Evolutionary conservation across 2,113 vertebrate genomes (phyloP).

Genomic region (Rhinogobius similis): DNA sequence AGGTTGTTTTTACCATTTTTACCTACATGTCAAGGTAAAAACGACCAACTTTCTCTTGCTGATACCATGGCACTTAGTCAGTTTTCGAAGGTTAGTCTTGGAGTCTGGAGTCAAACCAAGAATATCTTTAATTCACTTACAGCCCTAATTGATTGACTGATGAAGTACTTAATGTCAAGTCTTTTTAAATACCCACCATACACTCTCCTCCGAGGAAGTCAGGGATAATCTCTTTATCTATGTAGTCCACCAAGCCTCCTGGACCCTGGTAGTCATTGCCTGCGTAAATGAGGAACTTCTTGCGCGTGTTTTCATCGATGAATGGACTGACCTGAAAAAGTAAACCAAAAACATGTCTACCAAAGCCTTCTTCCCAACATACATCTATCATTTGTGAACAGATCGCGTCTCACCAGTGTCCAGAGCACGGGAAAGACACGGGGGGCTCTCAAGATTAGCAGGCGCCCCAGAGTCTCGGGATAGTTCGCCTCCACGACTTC

Average conservation of each 20-base stretch:
- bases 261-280: conserved; percentile 97
- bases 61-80: too few relatives aligned
- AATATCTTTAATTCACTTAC: too few relatives aligned
- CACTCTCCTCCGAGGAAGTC: conserved; percentile 97
- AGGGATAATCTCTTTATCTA: conserved; percentile 94
- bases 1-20: too few relatives aligned
- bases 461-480: conserved; percentile 92
- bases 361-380: neutral
- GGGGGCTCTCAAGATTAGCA: conserved; percentile 92
- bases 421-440: conserved; percentile 95
- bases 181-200: conserved; percentile 80
- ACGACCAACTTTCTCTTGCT: too few relatives aligned
- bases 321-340: conserved; percentile 89
- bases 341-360: neutral
- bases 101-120: too few relatives aligned
- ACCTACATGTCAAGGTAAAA: too few relatives aligned
- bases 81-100: too few relatives aligned
- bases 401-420: conserved; percentile 85
- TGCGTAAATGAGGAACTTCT: conserved; percentile 98
- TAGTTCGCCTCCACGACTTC: conserved; percentile 98
- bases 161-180: too few relatives aligned
- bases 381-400: neutral
- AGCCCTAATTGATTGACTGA: too few relatives aligned
- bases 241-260: conserved; percentile 95
- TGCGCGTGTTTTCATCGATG: conserved; percentile 96